Conservation (phyloP, 2,888 invertebrate genomes). For the Muschampia plurimacula region DNA sequence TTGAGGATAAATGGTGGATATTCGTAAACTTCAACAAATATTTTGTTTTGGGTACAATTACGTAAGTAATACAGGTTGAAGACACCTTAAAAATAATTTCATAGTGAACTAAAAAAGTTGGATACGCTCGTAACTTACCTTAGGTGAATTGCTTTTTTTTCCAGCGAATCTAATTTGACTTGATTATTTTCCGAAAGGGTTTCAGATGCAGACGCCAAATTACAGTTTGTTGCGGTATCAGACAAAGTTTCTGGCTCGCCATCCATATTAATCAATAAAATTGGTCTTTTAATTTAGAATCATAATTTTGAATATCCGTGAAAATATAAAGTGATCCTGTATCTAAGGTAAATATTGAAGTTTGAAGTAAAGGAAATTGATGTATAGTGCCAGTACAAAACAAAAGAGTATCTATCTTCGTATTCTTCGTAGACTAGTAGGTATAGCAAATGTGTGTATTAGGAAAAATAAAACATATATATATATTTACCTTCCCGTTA, state of each 20-base stretch:
- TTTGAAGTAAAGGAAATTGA: neutral
- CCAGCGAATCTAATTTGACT: slow-evolving; percentile 74
- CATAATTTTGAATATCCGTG: slow-evolving; percentile 48
- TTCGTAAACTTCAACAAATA: too few species aligned
- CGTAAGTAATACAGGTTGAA: neutral
- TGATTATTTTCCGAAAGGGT: slow-evolving; percentile 71
- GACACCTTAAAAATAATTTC: too few species aligned
- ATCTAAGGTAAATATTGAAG: slow-evolving; percentile 1
- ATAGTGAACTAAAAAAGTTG: too few species aligned
- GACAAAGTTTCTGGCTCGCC: slow-evolving; percentile 74
- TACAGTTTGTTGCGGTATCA: slow-evolving; percentile 72
- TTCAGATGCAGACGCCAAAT: slow-evolving; percentile 68
- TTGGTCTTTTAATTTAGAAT: slow-evolving; percentile 47
- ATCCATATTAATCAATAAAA: slow-evolving; percentile 62
- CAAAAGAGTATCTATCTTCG: neutral
- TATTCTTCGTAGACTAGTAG: neutral
- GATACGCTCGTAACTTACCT: slow-evolving; percentile 54
- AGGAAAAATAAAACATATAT: too few species aligned
- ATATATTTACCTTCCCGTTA: too few species aligned
- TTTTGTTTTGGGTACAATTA: neutral
- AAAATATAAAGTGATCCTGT: neutral
- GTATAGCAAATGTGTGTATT: neutral
- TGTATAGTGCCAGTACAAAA: slow-evolving; percentile 14
- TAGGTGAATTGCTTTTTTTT: slow-evolving; percentile 80
- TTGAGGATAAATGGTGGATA: too few species aligned